Evolutionary conservation across 1,140 invertebrate species (phyloP).

Genomic region (Triops longicaudatus): DNA sequence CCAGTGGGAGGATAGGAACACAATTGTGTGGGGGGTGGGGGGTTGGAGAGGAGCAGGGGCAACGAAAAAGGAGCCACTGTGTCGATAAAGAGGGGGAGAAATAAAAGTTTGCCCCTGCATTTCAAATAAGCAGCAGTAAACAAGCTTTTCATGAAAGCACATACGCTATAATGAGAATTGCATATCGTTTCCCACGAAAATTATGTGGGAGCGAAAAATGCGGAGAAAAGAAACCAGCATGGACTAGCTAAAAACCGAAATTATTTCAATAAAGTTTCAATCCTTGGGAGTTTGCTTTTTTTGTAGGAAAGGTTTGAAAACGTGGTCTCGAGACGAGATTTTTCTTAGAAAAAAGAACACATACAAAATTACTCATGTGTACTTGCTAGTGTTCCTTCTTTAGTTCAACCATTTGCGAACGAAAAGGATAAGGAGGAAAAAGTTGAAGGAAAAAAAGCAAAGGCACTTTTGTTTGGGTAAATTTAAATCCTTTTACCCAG

Average conservation of each 20-base stretch:
- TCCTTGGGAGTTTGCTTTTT: too few relatives aligned
- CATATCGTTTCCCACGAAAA: neutral
- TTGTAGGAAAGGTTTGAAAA: too few relatives aligned
- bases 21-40: neutral
- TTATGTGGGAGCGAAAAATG: neutral
- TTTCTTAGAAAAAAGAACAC: neutral
- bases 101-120: neutral
- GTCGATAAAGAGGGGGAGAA: neutral
- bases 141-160: neutral
- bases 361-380: neutral
- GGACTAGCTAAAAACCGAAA: slow-evolving; percentile 7
- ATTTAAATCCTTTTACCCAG: neutral
- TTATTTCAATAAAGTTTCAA: neutral
- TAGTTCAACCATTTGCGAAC: neutral
- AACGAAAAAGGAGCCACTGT: neutral
- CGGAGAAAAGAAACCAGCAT: neutral
- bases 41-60: neutral
- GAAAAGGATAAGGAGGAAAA: neutral
- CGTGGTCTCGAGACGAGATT: neutral
- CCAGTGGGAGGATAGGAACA: slow-evolving; percentile 1
- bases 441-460: neutral
- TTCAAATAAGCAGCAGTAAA: neutral
- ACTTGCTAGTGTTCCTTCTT: neutral
- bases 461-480: neutral
- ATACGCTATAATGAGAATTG: neutral